A percentile compares a stretch with the other conserved stretches of the same genome.
These are phyloP conservation scores for Labroides dimidiatus DNA, from an alignment of 2,797 vertebrate species.

Conservation along the genomic window DNA sequence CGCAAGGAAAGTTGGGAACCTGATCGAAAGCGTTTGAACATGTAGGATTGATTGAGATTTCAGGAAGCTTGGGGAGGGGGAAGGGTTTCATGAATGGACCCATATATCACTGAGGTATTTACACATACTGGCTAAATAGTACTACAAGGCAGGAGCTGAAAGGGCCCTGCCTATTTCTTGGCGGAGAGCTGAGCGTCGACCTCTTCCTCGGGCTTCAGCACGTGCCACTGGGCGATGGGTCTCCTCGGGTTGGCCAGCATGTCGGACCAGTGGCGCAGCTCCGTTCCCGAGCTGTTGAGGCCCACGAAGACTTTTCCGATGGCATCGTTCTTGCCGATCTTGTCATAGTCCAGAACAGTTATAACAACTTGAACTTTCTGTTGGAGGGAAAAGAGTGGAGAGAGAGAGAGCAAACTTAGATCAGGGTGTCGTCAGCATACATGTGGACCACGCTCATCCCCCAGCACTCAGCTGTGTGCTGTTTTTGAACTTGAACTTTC, in stretches of 20 bases:
- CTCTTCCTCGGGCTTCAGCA: slow-evolving; percentile 97
- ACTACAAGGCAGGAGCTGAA: slow-evolving; percentile 93
- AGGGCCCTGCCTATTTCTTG: slow-evolving; percentile 94
- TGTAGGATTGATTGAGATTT: slow-evolving; percentile 61
- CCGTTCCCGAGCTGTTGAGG: slow-evolving; percentile 97
- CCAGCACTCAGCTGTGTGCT: too few species aligned
- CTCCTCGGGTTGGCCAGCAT: slow-evolving; percentile 99
- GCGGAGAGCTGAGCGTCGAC: slow-evolving; percentile 95
- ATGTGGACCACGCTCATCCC: too few species aligned
- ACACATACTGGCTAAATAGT: slow-evolving; percentile 99
- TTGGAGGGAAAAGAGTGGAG: slow-evolving; percentile 33
- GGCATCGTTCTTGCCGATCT: slow-evolving; percentile 99
- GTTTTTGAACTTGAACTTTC: slow-evolving; percentile 99
- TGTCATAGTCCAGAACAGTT: slow-evolving; percentile 99
- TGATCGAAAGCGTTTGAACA: slow-evolving; percentile 79
- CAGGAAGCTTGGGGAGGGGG: slow-evolving; percentile 65
- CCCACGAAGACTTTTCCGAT: slow-evolving; percentile 99
- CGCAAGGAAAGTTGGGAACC: slow-evolving; percentile 41
- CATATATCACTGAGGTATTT: slow-evolving; percentile 99
- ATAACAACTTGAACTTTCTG: slow-evolving; percentile 99
- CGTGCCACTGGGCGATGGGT: slow-evolving; percentile 99
- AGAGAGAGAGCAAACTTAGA: neutral
- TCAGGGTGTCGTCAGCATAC: neutral
- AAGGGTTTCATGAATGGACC: slow-evolving; percentile 89
- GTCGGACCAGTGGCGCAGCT: slow-evolving; percentile 99